These are phyloP conservation scores for Alosa alosa DNA, from an alignment of 2,113 vertebrate species.

Conservation along the genomic window DNA sequence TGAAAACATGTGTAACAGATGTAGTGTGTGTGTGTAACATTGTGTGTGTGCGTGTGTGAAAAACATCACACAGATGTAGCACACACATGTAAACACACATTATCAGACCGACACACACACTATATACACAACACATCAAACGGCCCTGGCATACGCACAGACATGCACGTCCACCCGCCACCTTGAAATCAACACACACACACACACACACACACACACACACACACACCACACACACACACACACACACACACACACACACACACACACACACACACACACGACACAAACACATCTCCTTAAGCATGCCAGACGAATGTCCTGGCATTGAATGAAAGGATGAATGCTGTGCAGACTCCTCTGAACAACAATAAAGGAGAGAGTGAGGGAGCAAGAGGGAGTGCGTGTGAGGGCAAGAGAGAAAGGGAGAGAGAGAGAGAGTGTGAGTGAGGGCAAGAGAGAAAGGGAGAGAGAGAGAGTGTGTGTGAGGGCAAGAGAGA, in stretches of 20 bases:
- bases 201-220: not conserved
- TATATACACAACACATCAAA: not conserved
- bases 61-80: not conserved
- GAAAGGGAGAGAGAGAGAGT: no score
- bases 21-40: not conserved
- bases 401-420: not conserved
- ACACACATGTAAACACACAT: not conserved
- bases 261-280: not conserved
- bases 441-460: no score
- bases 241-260: slow-evolving; percentile 10
- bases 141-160: not conserved
- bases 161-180: not conserved
- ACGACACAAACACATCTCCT: not conserved
- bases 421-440: no score
- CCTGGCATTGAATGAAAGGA: slow-evolving; percentile 29
- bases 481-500: no score
- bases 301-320: slow-evolving; percentile 2
- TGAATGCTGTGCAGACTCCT: not conserved
- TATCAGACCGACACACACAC: not conserved
- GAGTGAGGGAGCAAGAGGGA: not conserved
- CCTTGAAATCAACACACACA: not conserved
- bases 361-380: not conserved
- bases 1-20: no score
- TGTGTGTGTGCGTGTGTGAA: not conserved
- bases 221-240: slow-evolving; percentile 5